Evolutionary conservation across 2,113 vertebrate genomes (phyloP).

Genomic region (Anolis sagrei): DNA sequence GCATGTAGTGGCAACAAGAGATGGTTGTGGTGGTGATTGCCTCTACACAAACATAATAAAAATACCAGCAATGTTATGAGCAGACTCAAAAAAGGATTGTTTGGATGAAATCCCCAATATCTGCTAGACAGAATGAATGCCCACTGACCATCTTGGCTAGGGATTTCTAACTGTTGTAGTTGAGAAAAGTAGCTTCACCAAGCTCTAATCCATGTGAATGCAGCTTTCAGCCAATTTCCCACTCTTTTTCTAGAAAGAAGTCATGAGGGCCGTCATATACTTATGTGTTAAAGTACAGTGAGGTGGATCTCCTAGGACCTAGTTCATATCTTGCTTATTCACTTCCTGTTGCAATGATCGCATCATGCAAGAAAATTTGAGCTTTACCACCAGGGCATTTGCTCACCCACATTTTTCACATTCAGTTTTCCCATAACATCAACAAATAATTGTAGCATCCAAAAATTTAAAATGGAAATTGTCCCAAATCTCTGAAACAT

Average conservation of each 20-base stretch:
- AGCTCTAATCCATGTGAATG: background rate
- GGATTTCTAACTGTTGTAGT: too few species aligned
- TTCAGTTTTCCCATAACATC: background rate
- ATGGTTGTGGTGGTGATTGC: background rate
- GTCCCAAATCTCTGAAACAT: background rate
- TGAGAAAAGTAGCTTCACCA: too few species aligned
- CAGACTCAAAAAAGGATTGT: too few species aligned
- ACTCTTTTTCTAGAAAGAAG: background rate
- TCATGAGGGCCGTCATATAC: background rate
- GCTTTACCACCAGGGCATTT: background rate
- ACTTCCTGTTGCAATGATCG: background rate
- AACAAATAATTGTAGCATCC: background rate
- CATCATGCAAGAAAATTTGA: background rate
- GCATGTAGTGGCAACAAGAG: too few species aligned
- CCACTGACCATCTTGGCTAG: too few species aligned
- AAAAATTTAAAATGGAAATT: background rate
- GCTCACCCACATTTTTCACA: background rate
- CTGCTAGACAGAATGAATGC: too few species aligned
- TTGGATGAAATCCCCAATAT: too few species aligned
- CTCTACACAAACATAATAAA: background rate
- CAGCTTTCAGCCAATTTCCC: background rate
- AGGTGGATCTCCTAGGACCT: background rate
- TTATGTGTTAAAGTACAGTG: background rate
- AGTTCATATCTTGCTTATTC: background rate
- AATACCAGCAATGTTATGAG: background rate